phyloP scores from a whole-genome alignment of 2,797 vertebrate genomes.

The Mastacembelus armatus region DNA sequence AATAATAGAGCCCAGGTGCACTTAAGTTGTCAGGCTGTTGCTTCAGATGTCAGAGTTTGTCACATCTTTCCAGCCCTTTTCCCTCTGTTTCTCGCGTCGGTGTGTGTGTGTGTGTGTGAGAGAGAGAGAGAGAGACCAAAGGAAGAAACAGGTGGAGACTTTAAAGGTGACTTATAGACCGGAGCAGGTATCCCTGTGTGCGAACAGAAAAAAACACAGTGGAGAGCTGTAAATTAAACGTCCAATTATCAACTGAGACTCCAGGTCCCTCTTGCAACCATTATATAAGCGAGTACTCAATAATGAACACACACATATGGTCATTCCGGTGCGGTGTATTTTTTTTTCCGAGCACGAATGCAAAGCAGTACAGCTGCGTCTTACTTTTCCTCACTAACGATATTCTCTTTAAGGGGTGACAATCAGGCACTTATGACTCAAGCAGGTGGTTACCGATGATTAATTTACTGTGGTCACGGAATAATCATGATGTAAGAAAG shows the following conservation, averaged over 20 bases:
- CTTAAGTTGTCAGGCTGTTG: conserved; percentile 60
- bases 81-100: conserved; percentile 14
- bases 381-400: conserved; percentile 1
- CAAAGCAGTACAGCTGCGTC: neutral
- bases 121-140: conserved; percentile 12
- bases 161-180: conserved; percentile 46
- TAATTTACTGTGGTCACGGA: conserved; percentile 2
- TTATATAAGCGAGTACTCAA: conserved; percentile 1
- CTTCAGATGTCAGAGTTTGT: conserved; percentile 48
- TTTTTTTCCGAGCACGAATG: neutral
- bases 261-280: neutral
- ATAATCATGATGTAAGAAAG: conserved; percentile 20
- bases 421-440: conserved; percentile 46
- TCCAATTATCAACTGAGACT: neutral
- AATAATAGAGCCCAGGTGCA: conserved; percentile 57
- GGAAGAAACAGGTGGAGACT: conserved; percentile 76
- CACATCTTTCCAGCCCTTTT: conserved; percentile 15
- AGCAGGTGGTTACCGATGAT: conserved; percentile 29
- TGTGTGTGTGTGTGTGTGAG: neutral
- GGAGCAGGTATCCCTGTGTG: conserved; percentile 33
- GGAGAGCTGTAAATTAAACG: neutral
- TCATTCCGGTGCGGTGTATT: neutral
- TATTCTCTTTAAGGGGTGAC: conserved; percentile 32
- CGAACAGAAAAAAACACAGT: conserved; percentile 17
- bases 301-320: neutral